These are phyloP conservation scores for Lasioglossum lativentre DNA, from an alignment of 2,888 invertebrate genomes.

Conservation along the genomic window DNA sequence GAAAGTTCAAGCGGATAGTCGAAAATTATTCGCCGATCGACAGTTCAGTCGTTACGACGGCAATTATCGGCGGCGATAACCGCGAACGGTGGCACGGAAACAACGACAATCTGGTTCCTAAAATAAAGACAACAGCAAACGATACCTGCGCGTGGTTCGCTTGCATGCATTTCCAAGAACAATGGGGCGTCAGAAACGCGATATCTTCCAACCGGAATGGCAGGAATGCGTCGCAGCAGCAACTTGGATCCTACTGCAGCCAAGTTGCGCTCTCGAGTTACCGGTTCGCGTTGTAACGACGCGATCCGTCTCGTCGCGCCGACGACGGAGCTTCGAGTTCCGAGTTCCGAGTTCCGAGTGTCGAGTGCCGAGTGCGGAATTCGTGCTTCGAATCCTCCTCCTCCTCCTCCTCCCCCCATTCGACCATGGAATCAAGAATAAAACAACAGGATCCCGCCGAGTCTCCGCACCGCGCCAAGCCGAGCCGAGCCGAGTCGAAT, in stretches of 20 bases:
- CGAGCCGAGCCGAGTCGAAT: background rate
- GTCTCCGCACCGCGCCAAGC: background rate
- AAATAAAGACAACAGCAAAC: background rate
- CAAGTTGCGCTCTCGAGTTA: conserved; percentile 67
- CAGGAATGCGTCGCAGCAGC: conserved; percentile 61
- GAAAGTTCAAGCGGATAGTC: no score
- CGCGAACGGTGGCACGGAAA: background rate
- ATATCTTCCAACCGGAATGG: conserved; percentile 55
- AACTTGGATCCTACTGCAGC: conserved; percentile 43
- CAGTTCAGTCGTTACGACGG: background rate
- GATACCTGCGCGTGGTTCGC: background rate
- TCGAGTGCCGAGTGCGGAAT: background rate
- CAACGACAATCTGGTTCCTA: background rate
- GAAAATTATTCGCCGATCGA: background rate
- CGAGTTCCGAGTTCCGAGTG: background rate
- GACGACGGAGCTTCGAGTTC: background rate
- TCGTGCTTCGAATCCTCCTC: background rate
- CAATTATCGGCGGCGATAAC: background rate
- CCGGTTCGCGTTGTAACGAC: conserved; percentile 16
- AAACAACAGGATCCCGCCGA: background rate
- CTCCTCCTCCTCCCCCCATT: background rate
- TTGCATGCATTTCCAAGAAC: conserved; percentile 25
- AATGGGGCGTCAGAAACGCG: conserved; percentile 45
- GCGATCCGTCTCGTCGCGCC: conserved; percentile 2
- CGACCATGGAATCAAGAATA: background rate